Conservation (phyloP, 2,888 invertebrate species). For the Lasioglossum malachurum region DNA sequence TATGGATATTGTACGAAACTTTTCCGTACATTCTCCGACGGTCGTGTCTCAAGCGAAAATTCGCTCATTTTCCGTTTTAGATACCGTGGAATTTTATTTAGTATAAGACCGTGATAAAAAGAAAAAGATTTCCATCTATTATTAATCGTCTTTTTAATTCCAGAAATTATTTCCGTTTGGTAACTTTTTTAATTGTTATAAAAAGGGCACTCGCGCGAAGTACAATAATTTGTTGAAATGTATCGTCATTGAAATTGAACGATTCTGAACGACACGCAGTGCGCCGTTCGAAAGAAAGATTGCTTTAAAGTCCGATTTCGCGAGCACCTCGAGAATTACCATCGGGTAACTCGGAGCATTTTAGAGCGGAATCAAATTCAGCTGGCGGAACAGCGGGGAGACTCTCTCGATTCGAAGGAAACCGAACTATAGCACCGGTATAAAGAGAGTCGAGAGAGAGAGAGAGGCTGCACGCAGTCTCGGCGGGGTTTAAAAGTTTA, state of each 20-base stretch:
- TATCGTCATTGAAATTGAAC: neutral
- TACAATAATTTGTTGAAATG: neutral
- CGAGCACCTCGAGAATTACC: neutral
- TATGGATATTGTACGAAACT: too few relatives aligned
- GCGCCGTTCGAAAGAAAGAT: neutral
- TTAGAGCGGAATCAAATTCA: conserved; percentile 18
- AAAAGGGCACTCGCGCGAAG: neutral
- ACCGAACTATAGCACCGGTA: conserved; percentile 22
- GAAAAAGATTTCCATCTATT: too few relatives aligned
- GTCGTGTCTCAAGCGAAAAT: too few relatives aligned
- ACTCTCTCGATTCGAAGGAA: conserved; percentile 30
- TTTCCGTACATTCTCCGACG: too few relatives aligned
- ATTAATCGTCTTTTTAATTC: too few relatives aligned
- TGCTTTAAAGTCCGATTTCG: neutral
- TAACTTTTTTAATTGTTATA: too few relatives aligned
- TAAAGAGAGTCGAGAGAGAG: conserved; percentile 43
- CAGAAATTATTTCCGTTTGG: too few relatives aligned
- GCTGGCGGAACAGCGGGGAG: neutral
- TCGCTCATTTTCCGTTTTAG: too few relatives aligned
- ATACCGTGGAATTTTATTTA: too few relatives aligned
- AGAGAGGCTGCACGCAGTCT: conserved; percentile 53
- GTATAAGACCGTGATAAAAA: too few relatives aligned
- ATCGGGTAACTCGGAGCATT: neutral
- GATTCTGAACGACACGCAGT: neutral
- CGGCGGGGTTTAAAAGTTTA: conserved; percentile 70